Evolutionary conservation across 2,888 invertebrate species (phyloP), one percentile per base, ranked within the genome.

Genomic region (Acanthosoma haemorrhoidale): DNA sequence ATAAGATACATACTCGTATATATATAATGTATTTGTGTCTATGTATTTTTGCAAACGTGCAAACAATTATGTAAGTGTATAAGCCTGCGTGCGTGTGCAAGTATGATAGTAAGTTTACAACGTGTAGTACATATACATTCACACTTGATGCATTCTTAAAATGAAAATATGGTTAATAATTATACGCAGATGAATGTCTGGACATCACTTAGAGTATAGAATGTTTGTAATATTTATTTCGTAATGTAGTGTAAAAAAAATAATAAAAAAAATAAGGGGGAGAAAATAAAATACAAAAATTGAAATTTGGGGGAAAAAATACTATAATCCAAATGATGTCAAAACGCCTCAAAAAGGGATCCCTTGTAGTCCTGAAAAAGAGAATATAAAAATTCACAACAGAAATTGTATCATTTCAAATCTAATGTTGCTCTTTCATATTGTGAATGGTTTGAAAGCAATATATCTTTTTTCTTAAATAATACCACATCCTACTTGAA

Each of bases 131-230:
- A 51, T 51, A 51, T 25, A 25, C 51, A 51, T 51, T 9, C 51
- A 51, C 25, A 51, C 51, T n/a, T 51, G 51, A 61, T 36, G 61
- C 61, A 61, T 21, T 21, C 61, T 18, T 61, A 32, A 34, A 32
- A 61, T n/a, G 61, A 34, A 15, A n/a, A 5, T 5, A 41, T 41
- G 15, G 15, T 15, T 11, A 11, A 41, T 11, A n/a, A 34, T 61
- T 9, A 61, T 61, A 61, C 25, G 36, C 8, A 61, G 38, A 39
- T 51, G 34, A 59, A 58, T 72, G 72, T 70, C 70, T 64, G 70
- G 72, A 72, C 72, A 72, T 72, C 72, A 72, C 72, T 72, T 72
- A 72, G 72, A 72, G 68, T 70, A 72, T 72, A 72, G 70, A 68
- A 71, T 68, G 70, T 70, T 71, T 72, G 72, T 70, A 70, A 25